Evolutionary conservation across 2,888 invertebrate species (phyloP), one percentile per base, ranked within the genome.

Genomic region (Mesorhabditis belari): DNA sequence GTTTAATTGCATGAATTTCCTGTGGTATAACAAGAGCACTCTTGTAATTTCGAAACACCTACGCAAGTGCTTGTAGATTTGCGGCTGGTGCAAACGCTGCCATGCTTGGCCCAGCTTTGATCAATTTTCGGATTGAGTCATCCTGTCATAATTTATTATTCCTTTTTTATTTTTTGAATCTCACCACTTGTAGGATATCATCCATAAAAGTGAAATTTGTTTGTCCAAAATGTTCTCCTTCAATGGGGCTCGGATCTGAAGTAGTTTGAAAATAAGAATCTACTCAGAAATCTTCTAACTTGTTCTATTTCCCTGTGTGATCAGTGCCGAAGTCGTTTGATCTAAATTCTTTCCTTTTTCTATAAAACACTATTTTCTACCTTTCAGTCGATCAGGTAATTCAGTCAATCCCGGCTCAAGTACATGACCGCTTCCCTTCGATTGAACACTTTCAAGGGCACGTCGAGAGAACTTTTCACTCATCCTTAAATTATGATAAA

Each of bases 211-310:
- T 55, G 9, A 77, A 60, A 12, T 52, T 26, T 61, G 71, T 69
- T 2, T 59, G 23, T 23, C 73, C 76, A 28, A 77, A 65, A 19
- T 63, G 63, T 29, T 54, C 59, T 12, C 76, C 76, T 4, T 57
- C 35, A 19, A 70, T 51, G 9, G 70, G 58, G 24, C 54, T 55
- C 52, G 60, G 58, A 26, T 66, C 66, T 66, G 58, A 19, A 63
- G 57, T 3, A 17, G 27, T 26, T n/a, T 60, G 44, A 57, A 57
- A 12, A 35, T 12, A 17, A 52, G 23, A 17, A 52, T 17, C 12
- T 52, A 19, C n/a, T n/a, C n/a, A 44, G n/a, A n/a, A n/a, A n/a
- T n/a, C n/a, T n/a, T n/a, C n/a, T n/a, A n/a, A n/a, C 44, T 35
- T 35, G 44, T 9, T n/a, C 44, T 9, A n/a, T 9, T 35, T 35